A percentile compares a stretch with the other conserved stretches of the same genome.
Conservation (phyloP, 1,140 invertebrate species). For the Geopemphigus sp. region DNA sequence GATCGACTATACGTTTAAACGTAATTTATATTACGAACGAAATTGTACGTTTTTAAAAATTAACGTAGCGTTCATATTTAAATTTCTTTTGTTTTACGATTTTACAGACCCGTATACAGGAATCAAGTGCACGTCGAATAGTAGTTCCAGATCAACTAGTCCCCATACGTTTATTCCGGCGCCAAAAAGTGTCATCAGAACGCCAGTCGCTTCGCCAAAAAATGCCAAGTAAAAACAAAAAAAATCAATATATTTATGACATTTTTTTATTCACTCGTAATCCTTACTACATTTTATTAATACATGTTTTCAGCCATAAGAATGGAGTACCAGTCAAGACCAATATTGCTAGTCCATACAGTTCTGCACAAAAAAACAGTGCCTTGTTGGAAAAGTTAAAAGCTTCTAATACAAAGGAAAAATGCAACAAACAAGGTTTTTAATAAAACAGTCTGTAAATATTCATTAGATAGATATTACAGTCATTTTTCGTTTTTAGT, state of each 20-base stretch:
- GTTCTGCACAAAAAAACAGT: slow-evolving; percentile 47
- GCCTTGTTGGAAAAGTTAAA: slow-evolving; percentile 36
- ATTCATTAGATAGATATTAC: not conserved
- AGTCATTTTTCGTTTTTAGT: slow-evolving; percentile 24
- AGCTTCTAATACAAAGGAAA: slow-evolving; percentile 31
- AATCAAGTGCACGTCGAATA: slow-evolving; percentile 39
- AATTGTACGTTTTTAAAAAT: too few relatives aligned
- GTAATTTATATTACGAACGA: too few relatives aligned
- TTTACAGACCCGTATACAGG: slow-evolving; percentile 26
- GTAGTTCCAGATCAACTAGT: slow-evolving; percentile 46
- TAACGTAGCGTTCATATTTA: too few relatives aligned
- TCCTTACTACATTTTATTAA: not conserved
- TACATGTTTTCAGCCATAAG: slow-evolving; percentile 22
- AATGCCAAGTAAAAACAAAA: slow-evolving; percentile 18
- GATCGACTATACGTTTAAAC: too few relatives aligned
- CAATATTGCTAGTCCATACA: slow-evolving; percentile 39
- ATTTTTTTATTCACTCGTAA: not conserved
- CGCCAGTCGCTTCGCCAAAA: slow-evolving; percentile 22
- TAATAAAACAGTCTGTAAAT: not conserved
- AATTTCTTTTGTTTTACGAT: not conserved
- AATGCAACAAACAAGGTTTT: slow-evolving; percentile 43
- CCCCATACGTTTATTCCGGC: slow-evolving; percentile 41
- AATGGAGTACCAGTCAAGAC: slow-evolving; percentile 38
- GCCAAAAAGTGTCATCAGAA: slow-evolving; percentile 28
- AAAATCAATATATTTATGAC: too few relatives aligned